A percentile compares a stretch with the other conserved stretches of the same genome.
These are phyloP conservation scores for Hydrocynus forskahlii DNA, from an alignment of 2,797 vertebrate genomes.

Conservation along the genomic window DNA sequence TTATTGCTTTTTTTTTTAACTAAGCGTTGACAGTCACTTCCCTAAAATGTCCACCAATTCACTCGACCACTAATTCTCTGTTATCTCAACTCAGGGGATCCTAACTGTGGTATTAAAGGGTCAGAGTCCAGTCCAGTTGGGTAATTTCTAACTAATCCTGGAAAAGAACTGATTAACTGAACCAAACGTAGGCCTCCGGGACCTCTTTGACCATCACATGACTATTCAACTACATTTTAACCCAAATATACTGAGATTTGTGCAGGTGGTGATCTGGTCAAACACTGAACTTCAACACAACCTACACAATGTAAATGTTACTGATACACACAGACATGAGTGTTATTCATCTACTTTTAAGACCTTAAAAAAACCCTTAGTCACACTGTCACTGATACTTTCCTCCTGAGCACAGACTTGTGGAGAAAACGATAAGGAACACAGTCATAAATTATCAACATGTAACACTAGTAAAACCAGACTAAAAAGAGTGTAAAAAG, in stretches of 20 bases:
- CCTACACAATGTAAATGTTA: neutral
- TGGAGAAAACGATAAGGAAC: neutral
- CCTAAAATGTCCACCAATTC: neutral
- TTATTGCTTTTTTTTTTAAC: constrained; percentile 3
- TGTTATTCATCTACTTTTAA: neutral
- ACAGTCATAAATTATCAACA: neutral
- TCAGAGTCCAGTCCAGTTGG: neutral
- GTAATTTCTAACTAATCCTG: neutral
- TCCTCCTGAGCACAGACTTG: neutral
- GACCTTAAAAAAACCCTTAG: neutral
- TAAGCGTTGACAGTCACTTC: constrained; percentile 1
- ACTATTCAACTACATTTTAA: neutral
- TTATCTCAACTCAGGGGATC: neutral
- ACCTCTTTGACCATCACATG: neutral
- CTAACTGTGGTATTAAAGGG: neutral
- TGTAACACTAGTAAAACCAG: constrained; percentile 3
- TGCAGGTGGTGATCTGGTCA: too few relatives aligned
- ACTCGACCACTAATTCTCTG: neutral
- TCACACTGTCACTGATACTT: neutral
- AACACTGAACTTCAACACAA: neutral
- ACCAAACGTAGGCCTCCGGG: neutral
- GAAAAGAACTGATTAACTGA: neutral
- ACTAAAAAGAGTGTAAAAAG: neutral
- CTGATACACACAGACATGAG: neutral
- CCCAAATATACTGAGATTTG: neutral